Conservation (phyloP, 2,797 vertebrate genomes). For the Chaetophractus vellerosus region DNA sequence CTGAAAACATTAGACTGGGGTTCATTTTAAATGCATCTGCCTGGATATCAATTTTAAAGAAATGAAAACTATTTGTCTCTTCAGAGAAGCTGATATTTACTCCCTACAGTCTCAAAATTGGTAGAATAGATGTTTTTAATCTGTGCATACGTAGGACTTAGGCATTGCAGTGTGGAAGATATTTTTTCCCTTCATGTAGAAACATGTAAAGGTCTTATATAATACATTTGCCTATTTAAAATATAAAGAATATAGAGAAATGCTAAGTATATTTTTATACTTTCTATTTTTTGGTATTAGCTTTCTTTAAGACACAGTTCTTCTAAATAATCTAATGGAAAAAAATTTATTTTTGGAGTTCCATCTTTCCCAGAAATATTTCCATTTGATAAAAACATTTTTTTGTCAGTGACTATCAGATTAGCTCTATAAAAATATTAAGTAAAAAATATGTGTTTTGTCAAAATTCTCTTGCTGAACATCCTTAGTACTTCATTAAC, state of each 20-base stretch:
- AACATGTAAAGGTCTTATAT: conserved; percentile 26
- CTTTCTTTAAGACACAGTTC: conserved; percentile 14
- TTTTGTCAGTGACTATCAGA: conserved; percentile 25
- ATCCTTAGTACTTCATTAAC: not conserved
- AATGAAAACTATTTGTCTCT: conserved; percentile 53
- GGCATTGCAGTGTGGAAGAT: not conserved
- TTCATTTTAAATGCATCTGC: not conserved
- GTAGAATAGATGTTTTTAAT: not conserved
- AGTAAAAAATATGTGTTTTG: not conserved
- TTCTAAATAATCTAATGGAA: conserved; percentile 26
- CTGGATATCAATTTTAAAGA: conserved; percentile 41
- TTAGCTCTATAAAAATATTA: conserved; percentile 10
- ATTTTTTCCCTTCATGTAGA: not conserved
- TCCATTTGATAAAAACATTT: conserved; percentile 38
- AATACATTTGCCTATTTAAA: conserved; percentile 51
- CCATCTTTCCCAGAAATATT: conserved; percentile 35
- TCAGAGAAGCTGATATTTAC: conserved; percentile 42
- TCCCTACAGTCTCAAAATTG: conserved; percentile 18
- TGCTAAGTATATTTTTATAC: not conserved
- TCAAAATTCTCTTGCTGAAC: not conserved
- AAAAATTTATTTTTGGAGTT: conserved; percentile 25
- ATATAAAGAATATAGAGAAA: not conserved
- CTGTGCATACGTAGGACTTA: not conserved
- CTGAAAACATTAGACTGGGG: not conserved
- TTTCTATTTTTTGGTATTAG: not conserved